Evolutionary conservation across 2,113 vertebrate genomes (phyloP), one percentile per base, ranked within the genome.

Genomic region (mouse (Mus musculus)): DNA sequence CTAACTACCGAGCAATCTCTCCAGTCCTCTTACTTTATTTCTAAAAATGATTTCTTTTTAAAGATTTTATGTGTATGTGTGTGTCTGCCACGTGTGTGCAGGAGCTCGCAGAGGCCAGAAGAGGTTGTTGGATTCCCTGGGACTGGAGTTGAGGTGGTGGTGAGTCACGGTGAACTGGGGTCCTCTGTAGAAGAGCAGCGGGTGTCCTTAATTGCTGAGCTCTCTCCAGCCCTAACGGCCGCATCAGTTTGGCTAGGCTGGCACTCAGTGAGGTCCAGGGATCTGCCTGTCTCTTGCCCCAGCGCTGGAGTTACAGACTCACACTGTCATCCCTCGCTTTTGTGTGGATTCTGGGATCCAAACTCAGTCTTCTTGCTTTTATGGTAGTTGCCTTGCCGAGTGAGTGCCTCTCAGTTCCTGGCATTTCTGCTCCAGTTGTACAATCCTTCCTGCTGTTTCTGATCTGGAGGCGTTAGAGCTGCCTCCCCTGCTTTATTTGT

Each of bases 401-500:
- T 36, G 63, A 52, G 63, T 19, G 1, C 20, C 46, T 85, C 54
- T n/a, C 42, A n/a, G 5, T 36, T 39, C 69, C 73, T 71, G 82
- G 61, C n/a, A 16, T 46, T 28, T 63, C n/a, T 56, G 63, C 63
- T 49, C 1, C 20, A 30, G 39, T 56, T 84, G 42, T 42, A 69
- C 39, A 69, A 6, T 2, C 14, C 20, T 22, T n/a, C 22, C 73
- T 59, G 69, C 24, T 39, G 19, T 3, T 13, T 61, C 26, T 3
- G 46, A 8, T 33, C 8, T 39, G 63, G 20, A 78, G 63, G 20
- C 8, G 2, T 5, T 33, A 20, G n/a, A 14, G 5, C 26, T 63
- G 6, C 9, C 72, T 28, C 36, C 2, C 26, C 65, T 19, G 26
- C 7, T 65, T 28, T 33, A 0, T 0, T 1, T 14, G 14, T 26